These are phyloP conservation scores for Benitochromis conjunctus DNA, from an alignment of 2,113 vertebrate genomes.

Conservation along the genomic window DNA sequence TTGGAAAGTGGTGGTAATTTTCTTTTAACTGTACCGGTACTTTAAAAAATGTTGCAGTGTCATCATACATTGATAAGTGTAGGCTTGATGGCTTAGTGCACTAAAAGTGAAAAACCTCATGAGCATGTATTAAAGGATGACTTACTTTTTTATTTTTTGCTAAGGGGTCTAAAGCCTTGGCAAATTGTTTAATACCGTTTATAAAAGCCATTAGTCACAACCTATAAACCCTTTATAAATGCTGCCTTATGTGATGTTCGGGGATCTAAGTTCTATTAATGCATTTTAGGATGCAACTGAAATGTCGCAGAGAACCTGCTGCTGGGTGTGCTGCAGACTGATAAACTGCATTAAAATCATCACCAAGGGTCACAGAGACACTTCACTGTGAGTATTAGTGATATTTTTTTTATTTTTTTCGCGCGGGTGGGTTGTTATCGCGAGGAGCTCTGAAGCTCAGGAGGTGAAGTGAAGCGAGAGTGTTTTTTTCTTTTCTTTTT, in stretches of 20 bases:
- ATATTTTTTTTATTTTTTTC: background rate
- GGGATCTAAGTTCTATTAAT: background rate
- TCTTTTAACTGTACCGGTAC: background rate
- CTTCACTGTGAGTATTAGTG: background rate
- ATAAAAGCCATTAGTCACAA: background rate
- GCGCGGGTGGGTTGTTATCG: constrained; percentile 55
- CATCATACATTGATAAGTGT: background rate
- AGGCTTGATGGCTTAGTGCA: background rate
- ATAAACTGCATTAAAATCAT: background rate
- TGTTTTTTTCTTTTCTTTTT: background rate
- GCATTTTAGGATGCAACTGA: background rate
- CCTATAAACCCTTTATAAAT: background rate
- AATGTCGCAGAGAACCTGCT: background rate
- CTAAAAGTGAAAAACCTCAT: background rate
- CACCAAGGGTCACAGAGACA: background rate
- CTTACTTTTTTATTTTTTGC: background rate
- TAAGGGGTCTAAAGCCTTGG: background rate
- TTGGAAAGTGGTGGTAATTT: background rate
- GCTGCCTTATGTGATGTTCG: background rate
- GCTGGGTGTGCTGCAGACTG: background rate
- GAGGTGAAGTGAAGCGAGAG: constrained; percentile 58
- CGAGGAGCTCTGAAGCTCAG: constrained; percentile 61
- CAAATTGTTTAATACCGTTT: background rate
- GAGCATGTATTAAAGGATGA: background rate
- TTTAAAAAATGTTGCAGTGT: background rate